Evolutionary conservation across 1,140 invertebrate genomes (phyloP), one percentile per base, ranked within the genome.

Genomic region (Diprion similis): DNA sequence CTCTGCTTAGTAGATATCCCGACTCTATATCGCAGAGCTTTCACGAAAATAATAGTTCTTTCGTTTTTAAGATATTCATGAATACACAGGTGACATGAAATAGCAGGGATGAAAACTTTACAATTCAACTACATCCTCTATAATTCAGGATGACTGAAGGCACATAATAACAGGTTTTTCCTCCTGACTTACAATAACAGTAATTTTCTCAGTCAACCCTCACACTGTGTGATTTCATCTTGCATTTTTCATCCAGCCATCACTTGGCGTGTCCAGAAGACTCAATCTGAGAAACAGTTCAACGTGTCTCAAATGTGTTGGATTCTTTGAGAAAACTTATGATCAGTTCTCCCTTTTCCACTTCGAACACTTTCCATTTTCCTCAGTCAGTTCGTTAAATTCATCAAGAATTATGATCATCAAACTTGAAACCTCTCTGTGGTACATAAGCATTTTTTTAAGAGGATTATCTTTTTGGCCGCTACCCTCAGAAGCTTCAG

Each of bases 351-450:
- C 24, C 1, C 2, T 37, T 37, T 37, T 37, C 24, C 24, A 37
- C 6, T 37, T 37, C 24, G 24, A 37, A 37, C 24, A 8, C n/a
- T 37, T 59, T 59, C n/a, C 51, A 59, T 17, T 59, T 9, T 59
- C 51, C n/a, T 37, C 24, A 37, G 11, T 15, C 51, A 13, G 9
- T 59, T 59, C 51, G 51, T 59, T 59, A 37, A 37, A 3, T 37
- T 37, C 24, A 37, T 17, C 9, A 59, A 59, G 51, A 15, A 59
- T 78, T n/a, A 71, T 17, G 37, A 13, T 70, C 11, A 13, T 70
- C 11, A 70, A 15, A n/a, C 18, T 48, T 37, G 46, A 70, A 45
- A 45, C 37, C 46, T 70, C 18, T 70, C 19, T 70, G 19, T 15
- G 13, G 10, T 68, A 45, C 66, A 68, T 11, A 15, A 68, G 66